Evolutionary conservation across 2,113 vertebrate genomes (phyloP), one percentile per base, ranked within the genome.

Genomic region (Malurus alboscapulatus): DNA sequence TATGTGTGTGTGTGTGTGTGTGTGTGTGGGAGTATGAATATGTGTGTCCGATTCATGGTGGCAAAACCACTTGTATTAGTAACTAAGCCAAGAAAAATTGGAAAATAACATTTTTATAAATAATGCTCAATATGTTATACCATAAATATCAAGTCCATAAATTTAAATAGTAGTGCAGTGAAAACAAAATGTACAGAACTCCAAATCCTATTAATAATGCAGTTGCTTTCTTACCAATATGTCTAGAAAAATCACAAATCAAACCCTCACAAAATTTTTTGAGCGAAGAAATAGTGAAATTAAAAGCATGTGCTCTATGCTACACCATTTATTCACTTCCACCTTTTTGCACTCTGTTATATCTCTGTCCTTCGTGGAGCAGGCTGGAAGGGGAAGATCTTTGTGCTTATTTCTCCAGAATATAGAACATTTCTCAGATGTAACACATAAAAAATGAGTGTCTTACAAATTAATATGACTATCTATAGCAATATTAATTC

Each of bases 11-110:
- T 76, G 40, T 5, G 34, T 34, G 34, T 34, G 34, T 34, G 4
- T 9, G 5, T 5, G 34, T 34, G 4, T 9, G 5, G 4, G 7
- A 8, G 12, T 40, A 2, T 20, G 4, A 3, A 10, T 12, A 25
- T 18, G 6, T 29, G 38, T 38, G 2, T 34, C n/a, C 5, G 50
- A 45, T 44, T 69, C 7, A 68, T 50, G 17, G 25, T 47, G 20
- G 10, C 6, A 92, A 81, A 90, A 61, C 26, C 38, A 34, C 10
- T 67, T 74, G 13, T 50, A 47, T 58, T 59, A 76, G 7, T 66
- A 58, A 51, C 12, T 12, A 58, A 69, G 4, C 2, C 3, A 75
- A 69, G 12, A 73, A 92, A 83, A 91, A n/a, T 8, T 5, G 77
- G 36, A 88, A 92, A 88, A 68, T 24, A 71, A n/a, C 19, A 29